Base-by-base conservation (phyloP, 1,140 invertebrate genomes). In the Oscheius sp. region DNA sequence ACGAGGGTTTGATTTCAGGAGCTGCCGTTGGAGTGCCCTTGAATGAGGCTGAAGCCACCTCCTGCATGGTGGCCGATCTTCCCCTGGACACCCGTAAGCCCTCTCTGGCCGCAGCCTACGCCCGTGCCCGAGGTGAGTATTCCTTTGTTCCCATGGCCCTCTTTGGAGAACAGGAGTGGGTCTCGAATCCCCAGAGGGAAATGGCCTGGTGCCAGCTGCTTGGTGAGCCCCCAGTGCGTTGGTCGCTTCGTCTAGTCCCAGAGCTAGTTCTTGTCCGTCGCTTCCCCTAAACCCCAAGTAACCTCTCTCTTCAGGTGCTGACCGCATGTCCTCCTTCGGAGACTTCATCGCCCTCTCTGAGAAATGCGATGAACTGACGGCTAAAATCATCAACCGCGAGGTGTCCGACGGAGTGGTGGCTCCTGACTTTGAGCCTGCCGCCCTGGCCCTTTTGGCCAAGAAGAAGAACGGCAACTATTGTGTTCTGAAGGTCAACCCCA, bases 251-350 rank as follows among this genome's bases (percentile, higher is more conserved):
- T 26, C 38, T n/a, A n/a, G n/a, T 42, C 38, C 38, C 38, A 10
- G 38, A 10, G 38, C 38, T 42, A n/a, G n/a, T 42, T 42, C 38
- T n/a, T n/a, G 38, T n/a, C 38, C 10, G n/a, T 20, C 15, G 49
- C 49, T 7, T 55, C 7, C 28, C 28, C 7, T 63, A 35, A 7
- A 32, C 32, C 15, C 4, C 0, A n/a, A 32, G 35, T 63, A 35
- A 32, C 32, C 26, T 18, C 28, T n/a, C 34, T 31, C 74, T 78
- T 15, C 70, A 88, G 94, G 95, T 36, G 95, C 95, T 20, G 96
- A 99, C 85, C 89, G 96, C 65, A 98, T 99, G 96, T 97, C 94
- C 3, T 97, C 95, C 13, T 99, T 97, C 86, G 95, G 96, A 0
- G 96, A 99, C 86, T 98, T 99, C 85, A 89, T 98, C 42, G 93